These are phyloP conservation scores for Atethmia centrago DNA, from an alignment of 2,888 invertebrate species.

Conservation along the genomic window DNA sequence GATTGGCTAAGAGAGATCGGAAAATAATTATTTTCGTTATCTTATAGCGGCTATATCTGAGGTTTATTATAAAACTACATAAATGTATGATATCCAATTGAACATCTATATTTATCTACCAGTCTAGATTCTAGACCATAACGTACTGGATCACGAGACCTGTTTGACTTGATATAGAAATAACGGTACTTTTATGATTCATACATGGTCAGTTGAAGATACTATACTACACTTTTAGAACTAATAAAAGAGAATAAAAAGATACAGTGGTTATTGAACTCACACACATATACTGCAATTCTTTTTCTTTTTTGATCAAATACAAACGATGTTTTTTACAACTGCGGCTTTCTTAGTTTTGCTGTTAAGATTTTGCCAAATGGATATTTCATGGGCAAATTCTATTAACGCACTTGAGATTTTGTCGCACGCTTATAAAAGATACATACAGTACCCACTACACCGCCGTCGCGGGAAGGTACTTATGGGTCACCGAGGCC, in stretches of 20 bases:
- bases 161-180: not conserved
- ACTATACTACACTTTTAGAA: no score
- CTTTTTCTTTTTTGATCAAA: no score
- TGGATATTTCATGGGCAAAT: not conserved
- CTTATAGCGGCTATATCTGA: not conserved
- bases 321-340: not conserved
- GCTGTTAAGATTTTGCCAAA: not conserved
- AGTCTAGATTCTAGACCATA: slow-evolving; percentile 12
- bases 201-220: not conserved
- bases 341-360: not conserved
- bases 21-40: not conserved
- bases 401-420: not conserved
- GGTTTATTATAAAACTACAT: not conserved
- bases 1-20: slow-evolving; percentile 3
- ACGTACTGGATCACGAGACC: not conserved
- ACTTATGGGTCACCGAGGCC: no score
- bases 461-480: no score
- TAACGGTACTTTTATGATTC: not conserved
- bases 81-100: not conserved
- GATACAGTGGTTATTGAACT: not conserved
- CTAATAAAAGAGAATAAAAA: not conserved
- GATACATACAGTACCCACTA: not conserved
- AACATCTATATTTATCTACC: not conserved
- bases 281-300: not conserved
- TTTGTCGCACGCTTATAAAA: not conserved